These are phyloP conservation scores for Zhuqinia jingwanae DNA, from an alignment of 2,888 invertebrate genomes.

Conservation along the genomic window DNA sequence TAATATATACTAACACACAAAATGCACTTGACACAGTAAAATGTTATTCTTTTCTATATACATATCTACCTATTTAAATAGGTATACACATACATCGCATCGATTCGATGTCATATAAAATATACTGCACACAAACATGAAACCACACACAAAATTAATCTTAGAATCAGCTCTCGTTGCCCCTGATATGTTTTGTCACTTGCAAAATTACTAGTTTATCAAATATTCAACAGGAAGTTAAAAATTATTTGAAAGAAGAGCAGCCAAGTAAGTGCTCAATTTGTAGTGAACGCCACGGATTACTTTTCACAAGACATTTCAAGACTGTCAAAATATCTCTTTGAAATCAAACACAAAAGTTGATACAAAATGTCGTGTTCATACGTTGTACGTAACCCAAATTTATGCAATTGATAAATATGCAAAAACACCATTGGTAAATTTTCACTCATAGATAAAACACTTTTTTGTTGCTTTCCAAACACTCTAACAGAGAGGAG, in stretches of 20 bases:
- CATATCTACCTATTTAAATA: too few species aligned
- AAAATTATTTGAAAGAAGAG: background rate
- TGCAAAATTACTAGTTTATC: background rate
- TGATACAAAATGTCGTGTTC: background rate
- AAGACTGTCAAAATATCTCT: slow-evolving; percentile 53
- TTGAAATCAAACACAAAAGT: slow-evolving; percentile 19
- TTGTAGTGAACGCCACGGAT: slow-evolving; percentile 18
- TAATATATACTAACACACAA: too few species aligned
- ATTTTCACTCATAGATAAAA: slow-evolving; percentile 11
- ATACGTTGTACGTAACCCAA: too few species aligned
- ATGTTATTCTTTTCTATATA: too few species aligned
- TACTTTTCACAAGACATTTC: slow-evolving; percentile 42
- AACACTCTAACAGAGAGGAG: background rate
- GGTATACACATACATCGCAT: too few species aligned
- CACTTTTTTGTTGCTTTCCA: background rate
- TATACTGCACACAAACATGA: too few species aligned
- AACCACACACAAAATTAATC: background rate
- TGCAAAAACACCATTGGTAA: slow-evolving; percentile 8
- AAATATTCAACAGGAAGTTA: background rate
- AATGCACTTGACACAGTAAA: too few species aligned
- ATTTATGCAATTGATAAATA: too few species aligned
- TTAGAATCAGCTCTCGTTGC: background rate
- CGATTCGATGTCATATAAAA: too few species aligned
- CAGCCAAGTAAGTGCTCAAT: slow-evolving; percentile 9
- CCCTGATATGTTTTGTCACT: background rate